A percentile compares a stretch with the other conserved stretches of the same genome.
phyloP scores from a whole-genome alignment of 2,888 invertebrate genomes.

The Cephus sareptanus region DNA sequence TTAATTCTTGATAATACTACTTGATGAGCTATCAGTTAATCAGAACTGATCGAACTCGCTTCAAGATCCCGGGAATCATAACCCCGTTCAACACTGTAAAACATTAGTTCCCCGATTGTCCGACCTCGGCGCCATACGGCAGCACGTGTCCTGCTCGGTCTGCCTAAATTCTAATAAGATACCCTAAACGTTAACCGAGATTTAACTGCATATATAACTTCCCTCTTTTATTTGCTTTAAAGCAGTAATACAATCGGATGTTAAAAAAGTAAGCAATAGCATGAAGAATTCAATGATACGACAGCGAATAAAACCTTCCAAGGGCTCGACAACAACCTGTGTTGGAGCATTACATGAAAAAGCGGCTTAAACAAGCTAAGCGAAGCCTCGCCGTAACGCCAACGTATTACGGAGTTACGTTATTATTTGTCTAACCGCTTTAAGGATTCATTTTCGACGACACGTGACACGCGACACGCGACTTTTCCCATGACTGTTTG shows the following conservation, averaged over 20 bases:
- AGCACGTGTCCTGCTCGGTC: neutral
- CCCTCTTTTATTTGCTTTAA: neutral
- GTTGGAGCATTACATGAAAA: slow-evolving; percentile 55
- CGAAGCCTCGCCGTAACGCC: slow-evolving; percentile 48
- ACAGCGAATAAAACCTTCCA: neutral
- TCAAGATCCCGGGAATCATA: neutral
- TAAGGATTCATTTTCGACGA: slow-evolving; percentile 8
- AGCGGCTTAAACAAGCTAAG: slow-evolving; percentile 41
- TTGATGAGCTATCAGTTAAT: neutral
- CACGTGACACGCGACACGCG: slow-evolving; percentile 12
- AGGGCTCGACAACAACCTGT: neutral
- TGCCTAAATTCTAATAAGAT: neutral
- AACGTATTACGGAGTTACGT: slow-evolving; percentile 40
- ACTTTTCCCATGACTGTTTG: slow-evolving; percentile 8
- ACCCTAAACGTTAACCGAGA: neutral
- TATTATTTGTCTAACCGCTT: slow-evolving; percentile 16
- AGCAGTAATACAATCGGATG: too few relatives aligned
- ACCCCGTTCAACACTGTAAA: neutral
- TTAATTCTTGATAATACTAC: too few relatives aligned
- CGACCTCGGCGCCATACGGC: neutral
- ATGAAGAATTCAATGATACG: too few relatives aligned
- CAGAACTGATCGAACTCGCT: neutral
- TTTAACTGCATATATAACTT: neutral
- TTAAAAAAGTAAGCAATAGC: too few relatives aligned
- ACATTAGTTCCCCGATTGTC: neutral